These are phyloP conservation scores for Anas acuta DNA, from an alignment of 2,797 vertebrate genomes.

Conservation along the genomic window DNA sequence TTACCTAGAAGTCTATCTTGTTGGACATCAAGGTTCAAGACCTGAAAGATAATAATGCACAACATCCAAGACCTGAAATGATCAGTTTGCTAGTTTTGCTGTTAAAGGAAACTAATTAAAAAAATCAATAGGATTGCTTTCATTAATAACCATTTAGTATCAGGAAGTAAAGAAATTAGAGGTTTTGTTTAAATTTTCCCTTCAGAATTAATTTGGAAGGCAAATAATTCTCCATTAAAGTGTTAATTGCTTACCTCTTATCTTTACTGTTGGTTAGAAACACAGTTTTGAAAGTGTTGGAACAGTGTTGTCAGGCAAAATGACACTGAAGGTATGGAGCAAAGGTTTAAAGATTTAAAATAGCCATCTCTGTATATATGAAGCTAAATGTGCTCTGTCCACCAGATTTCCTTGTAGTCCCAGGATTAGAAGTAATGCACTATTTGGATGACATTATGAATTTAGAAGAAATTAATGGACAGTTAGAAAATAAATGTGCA, in stretches of 20 bases:
- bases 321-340: not conserved
- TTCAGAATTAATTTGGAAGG: not conserved
- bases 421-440: not conserved
- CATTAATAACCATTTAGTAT: not conserved
- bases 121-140: not conserved
- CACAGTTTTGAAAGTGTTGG: not conserved
- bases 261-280: not conserved
- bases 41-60: fast-evolving
- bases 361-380: not conserved
- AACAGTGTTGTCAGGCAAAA: not conserved
- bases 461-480: not conserved
- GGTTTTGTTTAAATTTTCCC: not conserved
- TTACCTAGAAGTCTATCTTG: not conserved
- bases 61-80: not conserved
- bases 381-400: not conserved
- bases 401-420: not conserved
- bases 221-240: not conserved
- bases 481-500: not conserved
- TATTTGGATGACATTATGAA: not conserved
- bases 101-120: not conserved
- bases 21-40: not conserved
- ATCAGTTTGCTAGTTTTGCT: not conserved
- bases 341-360: not conserved
- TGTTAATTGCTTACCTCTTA: not conserved
- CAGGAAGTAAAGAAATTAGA: not conserved